Evolutionary conservation across 2,113 vertebrate species (phyloP).

Genomic region (Pipra filicauda): DNA sequence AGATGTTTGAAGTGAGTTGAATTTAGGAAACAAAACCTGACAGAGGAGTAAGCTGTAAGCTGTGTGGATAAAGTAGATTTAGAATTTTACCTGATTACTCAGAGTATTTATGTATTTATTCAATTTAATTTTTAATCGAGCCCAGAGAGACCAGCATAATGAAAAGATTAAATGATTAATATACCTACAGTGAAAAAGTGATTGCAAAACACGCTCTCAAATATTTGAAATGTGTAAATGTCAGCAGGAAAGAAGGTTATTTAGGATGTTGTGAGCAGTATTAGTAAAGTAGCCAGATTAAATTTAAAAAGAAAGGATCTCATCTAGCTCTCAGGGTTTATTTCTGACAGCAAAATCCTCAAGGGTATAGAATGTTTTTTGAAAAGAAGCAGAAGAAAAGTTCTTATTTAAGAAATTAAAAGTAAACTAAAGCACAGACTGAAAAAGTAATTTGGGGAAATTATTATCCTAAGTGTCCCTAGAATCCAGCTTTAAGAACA

Average conservation of each 20-base stretch:
- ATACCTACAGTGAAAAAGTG: not conserved
- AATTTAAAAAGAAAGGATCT: not conserved
- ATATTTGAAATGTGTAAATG: not conserved
- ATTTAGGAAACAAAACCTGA: not conserved
- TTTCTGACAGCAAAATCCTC: not conserved
- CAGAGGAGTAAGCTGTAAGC: not conserved
- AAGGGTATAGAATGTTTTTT: not conserved
- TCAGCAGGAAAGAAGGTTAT: not conserved
- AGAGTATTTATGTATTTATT: constrained; percentile 8
- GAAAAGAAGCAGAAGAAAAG: not conserved
- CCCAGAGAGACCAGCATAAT: not conserved
- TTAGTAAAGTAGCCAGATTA: not conserved
- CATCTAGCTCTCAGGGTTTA: not conserved
- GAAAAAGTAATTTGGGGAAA: not conserved
- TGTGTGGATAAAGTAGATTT: not conserved
- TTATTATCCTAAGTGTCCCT: not conserved
- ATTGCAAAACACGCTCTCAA: not conserved
- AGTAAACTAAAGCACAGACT: not conserved
- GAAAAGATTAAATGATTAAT: not conserved
- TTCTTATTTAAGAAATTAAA: not conserved
- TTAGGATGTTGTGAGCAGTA: not conserved
- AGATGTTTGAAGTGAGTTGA: not conserved
- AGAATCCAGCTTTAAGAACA: not conserved
- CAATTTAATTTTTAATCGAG: not conserved
- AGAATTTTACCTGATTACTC: not conserved